Evolutionary conservation across 2,888 invertebrate genomes (phyloP).

Genomic region (Heliothis peltigera): DNA sequence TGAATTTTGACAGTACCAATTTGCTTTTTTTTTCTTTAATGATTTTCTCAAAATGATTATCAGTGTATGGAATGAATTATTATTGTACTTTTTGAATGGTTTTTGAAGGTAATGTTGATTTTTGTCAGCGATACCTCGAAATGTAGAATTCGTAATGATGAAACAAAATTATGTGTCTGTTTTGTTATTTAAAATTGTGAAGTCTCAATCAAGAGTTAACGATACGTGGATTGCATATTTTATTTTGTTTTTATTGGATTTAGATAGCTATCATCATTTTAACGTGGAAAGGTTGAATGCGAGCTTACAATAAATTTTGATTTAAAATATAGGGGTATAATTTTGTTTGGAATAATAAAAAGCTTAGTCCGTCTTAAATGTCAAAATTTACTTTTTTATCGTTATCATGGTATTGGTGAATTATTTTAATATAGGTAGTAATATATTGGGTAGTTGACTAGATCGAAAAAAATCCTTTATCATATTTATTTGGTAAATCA

Average conservation of each 20-base stretch:
- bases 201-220: slow-evolving; percentile 28
- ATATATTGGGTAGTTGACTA: no score
- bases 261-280: slow-evolving; percentile 12
- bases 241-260: background rate
- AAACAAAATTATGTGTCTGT: slow-evolving; percentile 7
- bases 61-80: slow-evolving; percentile 25
- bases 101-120: slow-evolving; percentile 35
- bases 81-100: slow-evolving; percentile 22
- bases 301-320: background rate
- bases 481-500: no score
- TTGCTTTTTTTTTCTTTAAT: slow-evolving; percentile 53
- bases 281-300: background rate
- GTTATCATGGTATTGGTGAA: no score
- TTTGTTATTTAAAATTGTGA: slow-evolving; percentile 32
- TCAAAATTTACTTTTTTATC: no score
- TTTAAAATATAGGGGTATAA: background rate
- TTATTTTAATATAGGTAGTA: no score
- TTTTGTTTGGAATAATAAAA: background rate
- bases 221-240: background rate
- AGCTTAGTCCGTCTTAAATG: no score
- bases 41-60: slow-evolving; percentile 34
- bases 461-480: no score
- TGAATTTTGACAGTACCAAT: slow-evolving; percentile 72
- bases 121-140: slow-evolving; percentile 27
- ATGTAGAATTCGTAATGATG: slow-evolving; percentile 24